Evolutionary conservation across 2,888 invertebrate species (phyloP), one percentile per base, ranked within the genome.

Genomic region (Crossocerus cetratus): DNA sequence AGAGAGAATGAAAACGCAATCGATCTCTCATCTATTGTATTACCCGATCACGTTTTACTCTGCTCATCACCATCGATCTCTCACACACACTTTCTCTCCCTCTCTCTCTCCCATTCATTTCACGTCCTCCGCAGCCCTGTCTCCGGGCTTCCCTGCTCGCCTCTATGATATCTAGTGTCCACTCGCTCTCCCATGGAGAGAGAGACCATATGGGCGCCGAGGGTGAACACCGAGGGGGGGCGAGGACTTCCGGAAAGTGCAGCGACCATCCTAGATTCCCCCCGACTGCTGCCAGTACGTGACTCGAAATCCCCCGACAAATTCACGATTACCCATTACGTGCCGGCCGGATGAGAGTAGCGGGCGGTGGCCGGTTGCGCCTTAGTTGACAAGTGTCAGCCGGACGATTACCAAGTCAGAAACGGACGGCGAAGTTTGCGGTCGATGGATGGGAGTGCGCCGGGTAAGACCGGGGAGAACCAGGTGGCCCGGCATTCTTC

Each of bases 321-420:
- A 83, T 83, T 85, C 84, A 84, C 85, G 87, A 84, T 86, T 87
- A 87, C 84, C 80, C 80, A 83, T 86, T 86, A 86, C 84, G 85
- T 86, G 16, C 32, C 11, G 32, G 11, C 32, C 32, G 32, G 32
- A 32, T 32, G 32, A 32, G 32, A 11, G 32, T 8, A 11, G 8
- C 5, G 11, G 8, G 32, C 11, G 32, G 32, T 32, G 1, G 4
- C 2, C 11, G 32, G 5, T 32, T 4, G 32, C 8, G 3, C 4
- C 23, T 32, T 2, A 8, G 23, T 5, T 32, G 32, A 32, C 32
- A 32, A 32, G 32, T 32, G 32, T 32, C 32, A 32, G 32, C 5
- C 11, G 32, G 32, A 1, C 32, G 32, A 32, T 32, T 5, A 32
- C 32, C 1, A 32, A 32, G 32, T 32, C 32, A 32, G 32, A 32